A percentile compares a stretch with the other conserved stretches of the same genome.
These are phyloP conservation scores for Phyllotis vaccarum DNA, from an alignment of 2,797 vertebrate genomes.

Conservation along the genomic window DNA sequence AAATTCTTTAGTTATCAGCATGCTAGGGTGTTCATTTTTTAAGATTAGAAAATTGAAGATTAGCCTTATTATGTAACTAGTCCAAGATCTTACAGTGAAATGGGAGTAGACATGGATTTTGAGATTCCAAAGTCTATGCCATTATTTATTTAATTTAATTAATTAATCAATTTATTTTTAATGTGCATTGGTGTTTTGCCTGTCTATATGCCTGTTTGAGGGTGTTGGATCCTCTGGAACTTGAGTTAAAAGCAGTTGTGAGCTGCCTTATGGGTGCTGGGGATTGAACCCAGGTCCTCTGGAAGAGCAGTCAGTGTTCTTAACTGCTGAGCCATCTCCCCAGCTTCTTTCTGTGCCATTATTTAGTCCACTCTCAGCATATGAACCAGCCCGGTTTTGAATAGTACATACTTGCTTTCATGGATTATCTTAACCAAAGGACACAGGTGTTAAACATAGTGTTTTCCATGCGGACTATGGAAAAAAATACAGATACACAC, in stretches of 20 bases:
- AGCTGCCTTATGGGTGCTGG: background rate
- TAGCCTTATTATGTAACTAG: background rate
- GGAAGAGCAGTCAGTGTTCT: background rate
- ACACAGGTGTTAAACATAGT: background rate
- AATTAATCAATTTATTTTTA: background rate
- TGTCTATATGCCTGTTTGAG: background rate
- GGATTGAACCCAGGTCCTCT: background rate
- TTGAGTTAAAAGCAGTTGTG: background rate
- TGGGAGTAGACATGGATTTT: background rate
- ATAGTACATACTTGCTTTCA: background rate
- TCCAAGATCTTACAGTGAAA: background rate
- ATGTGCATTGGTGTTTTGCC: background rate
- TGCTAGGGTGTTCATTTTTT: background rate
- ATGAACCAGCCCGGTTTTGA: background rate
- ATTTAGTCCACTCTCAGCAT: background rate
- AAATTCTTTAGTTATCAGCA: constrained; percentile 39
- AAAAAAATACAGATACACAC: background rate
- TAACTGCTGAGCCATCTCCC: background rate
- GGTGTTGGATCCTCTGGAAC: background rate
- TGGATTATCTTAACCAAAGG: background rate
- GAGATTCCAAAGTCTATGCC: background rate
- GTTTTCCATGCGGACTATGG: background rate
- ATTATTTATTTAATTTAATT: background rate
- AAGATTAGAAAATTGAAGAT: constrained; percentile 8
- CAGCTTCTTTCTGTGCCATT: background rate